Evolutionary conservation across 2,797 vertebrate species (phyloP), one percentile per base, ranked within the genome.

Genomic region (Neomorphus geoffroyi): DNA sequence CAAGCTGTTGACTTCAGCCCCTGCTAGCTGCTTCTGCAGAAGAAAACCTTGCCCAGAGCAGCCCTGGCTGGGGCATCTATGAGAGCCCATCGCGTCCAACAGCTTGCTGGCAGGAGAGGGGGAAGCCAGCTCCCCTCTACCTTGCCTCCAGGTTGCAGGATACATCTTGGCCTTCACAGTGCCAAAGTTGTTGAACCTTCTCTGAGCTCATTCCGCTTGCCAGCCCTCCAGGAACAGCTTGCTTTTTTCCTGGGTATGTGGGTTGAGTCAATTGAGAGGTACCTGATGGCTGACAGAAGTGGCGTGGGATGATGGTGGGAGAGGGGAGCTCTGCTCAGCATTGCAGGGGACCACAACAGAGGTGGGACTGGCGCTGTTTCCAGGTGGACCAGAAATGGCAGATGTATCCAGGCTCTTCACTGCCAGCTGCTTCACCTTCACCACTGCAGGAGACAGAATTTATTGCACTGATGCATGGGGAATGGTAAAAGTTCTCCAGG

Each of bases 401-500:
- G 35, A 1, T 67, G 4, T 18, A 85, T 77, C 54, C 66, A 60
- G 23, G n/a, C 46, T 75, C 11, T 35, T 65, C 35, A 9, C 0
- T 2, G 12, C n/a, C 23, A 9, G 28, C 65, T 64, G 33, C 28
- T 32, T 73, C 45, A 28, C 23, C 16, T 67, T 32, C 23, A 22
- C 7, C 28, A 2, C 7, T 9, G 53, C 62, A 32, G 83, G 48
- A 56, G 18, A 32, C 16, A 7, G 16, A 35, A 15, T 58, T 58
- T 39, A 13, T 67, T 2, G 2, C n/a, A 21, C 30, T 1, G 0
- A 8, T 56, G n/a, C 4, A 1, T 4, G 24, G 66, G 37, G 6
- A 57, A 13, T 23, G 78, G 15, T 64, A 33, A 26, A 48, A 30
- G 9, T 19, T 78, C 46, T 73, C 27, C 60, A 32, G 27, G 17